Evolutionary conservation across 2,797 vertebrate genomes (phyloP).

Genomic region (Adelosebastes latens): DNA sequence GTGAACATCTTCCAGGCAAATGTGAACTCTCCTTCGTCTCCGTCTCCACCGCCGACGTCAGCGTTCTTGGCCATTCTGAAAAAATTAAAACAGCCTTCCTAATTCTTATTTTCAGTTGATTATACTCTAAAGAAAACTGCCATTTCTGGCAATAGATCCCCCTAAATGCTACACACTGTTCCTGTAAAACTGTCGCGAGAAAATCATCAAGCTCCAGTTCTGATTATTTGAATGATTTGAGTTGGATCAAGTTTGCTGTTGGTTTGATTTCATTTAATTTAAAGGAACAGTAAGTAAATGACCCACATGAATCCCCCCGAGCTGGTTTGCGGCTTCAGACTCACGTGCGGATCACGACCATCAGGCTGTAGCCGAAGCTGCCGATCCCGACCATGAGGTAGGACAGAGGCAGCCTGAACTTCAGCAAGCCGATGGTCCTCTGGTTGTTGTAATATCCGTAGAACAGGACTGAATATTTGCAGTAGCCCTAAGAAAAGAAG

Average conservation of each 20-base stretch:
- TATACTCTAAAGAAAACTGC: no score
- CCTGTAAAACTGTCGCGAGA: no score
- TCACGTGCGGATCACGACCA: constrained; percentile 98
- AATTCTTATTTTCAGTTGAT: no score
- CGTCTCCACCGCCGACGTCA: constrained; percentile 90
- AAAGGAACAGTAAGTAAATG: neutral
- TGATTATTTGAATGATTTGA: no score
- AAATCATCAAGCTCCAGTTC: no score
- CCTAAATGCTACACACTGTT: no score
- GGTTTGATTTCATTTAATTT: no score
- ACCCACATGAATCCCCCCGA: neutral
- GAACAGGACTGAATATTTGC: constrained; percentile 96
- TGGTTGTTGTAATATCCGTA: constrained; percentile 97
- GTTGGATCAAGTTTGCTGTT: no score
- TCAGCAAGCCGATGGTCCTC: constrained; percentile 93
- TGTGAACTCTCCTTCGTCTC: constrained; percentile 91
- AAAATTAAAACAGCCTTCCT: neutral
- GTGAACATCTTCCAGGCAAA: constrained; percentile 99
- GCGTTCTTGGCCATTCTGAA: constrained; percentile 95
- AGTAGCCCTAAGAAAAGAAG: constrained; percentile 87
- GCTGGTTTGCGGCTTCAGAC: constrained; percentile 61
- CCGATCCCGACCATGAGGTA: constrained; percentile 98
- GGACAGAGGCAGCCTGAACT: constrained; percentile 94
- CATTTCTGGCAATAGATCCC: no score
- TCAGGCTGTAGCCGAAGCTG: constrained; percentile 95